Base-by-base conservation (phyloP, 2,888 invertebrate species). In the Stratiomys singularior region DNA sequence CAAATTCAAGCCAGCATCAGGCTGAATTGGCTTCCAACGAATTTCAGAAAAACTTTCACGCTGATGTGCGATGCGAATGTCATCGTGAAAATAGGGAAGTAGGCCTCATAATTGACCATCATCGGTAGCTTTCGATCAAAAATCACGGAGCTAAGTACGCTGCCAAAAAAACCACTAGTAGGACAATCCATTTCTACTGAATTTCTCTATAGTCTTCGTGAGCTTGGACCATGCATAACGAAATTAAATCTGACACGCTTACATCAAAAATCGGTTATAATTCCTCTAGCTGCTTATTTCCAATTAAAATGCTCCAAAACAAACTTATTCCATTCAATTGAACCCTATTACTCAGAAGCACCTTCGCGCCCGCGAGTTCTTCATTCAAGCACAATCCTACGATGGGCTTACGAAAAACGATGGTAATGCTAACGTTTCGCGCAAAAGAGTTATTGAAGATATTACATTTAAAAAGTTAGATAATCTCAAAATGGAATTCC, bases 401-500 rank as follows among this genome's bases (percentile, higher is more conserved):
- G 3, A 9, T 3, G 37, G 37, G 9, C 9, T 37, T 37, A 37
- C 3, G 37, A 37, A 37, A 37, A 37, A 37, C 37, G 37, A 37
- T 37, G 37, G 3, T 37, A 37, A 37, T 37, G 37, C 37, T 9
- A 37, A 9, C 37, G 37, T 37, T 37, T 37, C 37, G 37, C 37
- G 37, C 37, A 3, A 37, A 37, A 25, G 52, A 52, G 60, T 23
- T 67, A 46, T 46, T 67, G 67, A 46, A 67, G 46, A 46, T 64
- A 64, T 44, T 44, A 46, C 23, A 23, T 67, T 37, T 37, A 37
- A 67, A 37, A 44, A 67, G 46, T 44, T 67, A 67, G 67, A 67
- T 67, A 69, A 47, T 69, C 69, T 69, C 25, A 5, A 46, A 69
- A 47, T 47, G 47, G 47, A 25, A 46, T 69, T 46, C 25, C 69